Evolutionary conservation across 1,140 invertebrate species (phyloP), one percentile per base, ranked within the genome.

Genomic region (Drosophila arawakana): DNA sequence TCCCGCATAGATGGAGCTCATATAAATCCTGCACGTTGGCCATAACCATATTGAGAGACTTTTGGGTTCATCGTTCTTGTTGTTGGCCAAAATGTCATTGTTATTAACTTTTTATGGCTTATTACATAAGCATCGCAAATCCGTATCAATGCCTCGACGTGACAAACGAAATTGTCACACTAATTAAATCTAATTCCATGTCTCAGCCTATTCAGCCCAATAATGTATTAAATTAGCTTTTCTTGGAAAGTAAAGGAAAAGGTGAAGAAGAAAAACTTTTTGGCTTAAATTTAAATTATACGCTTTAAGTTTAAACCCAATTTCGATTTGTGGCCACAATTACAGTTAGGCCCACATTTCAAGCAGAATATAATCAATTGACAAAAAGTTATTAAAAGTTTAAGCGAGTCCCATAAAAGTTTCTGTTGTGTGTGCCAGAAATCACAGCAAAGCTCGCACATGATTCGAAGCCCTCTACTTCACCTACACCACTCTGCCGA

Each of bases 61-160:
- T 67, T 72, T 30, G 55, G 54, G 49, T 61, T 37, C 59, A 35
- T 50, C 55, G 66, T 39, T 50, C 34, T 15, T 43, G 15, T 30
- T 68, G 78, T 75, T 62, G 79, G 21, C 83, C 39, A 55, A 62
- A 73, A 77, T 82, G 83, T 83, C 83, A 86, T 86, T 86, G 83
- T 86, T 86, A 86, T 86, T 86, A 86, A 86, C 83, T 86, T 83
- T 86, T 88, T 86, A 86, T 89, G 84, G 83, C 83, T 86, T 86
- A 86, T 86, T 89, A 78, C 77, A 86, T 86, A 86, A 86, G 84
- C 84, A 77, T 67, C 80, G 67, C 59, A 86, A 86, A 88, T 83
- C 84, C 83, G 30, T 44, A 58, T 68, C 83, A 80, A 73, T 73
- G 76, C 77, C 66, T 63, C 72, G 76, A 88, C 84, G 83, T 86